phyloP scores from a whole-genome alignment of 2,797 vertebrate genomes.

The Leucoraja ocellata region DNA sequence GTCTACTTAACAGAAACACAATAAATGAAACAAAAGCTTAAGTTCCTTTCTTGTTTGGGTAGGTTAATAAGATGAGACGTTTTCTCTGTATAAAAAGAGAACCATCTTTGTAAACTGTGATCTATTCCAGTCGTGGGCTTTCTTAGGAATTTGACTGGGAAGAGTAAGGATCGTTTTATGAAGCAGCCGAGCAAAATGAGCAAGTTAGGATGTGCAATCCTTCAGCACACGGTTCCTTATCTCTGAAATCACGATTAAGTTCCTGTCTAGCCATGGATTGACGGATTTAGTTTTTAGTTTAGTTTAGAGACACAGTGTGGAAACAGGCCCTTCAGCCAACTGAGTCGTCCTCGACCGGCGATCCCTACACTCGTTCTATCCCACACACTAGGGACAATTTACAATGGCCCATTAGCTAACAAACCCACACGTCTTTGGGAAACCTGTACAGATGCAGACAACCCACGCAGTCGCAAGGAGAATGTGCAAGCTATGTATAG shows the following conservation, averaged over 20 bases:
- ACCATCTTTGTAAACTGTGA: neutral
- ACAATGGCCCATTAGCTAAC: too few relatives aligned
- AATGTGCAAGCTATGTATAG: too few relatives aligned
- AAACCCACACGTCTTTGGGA: too few relatives aligned
- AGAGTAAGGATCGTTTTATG: neutral
- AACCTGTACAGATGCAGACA: too few relatives aligned
- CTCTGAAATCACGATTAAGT: neutral
- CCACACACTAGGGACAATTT: too few relatives aligned
- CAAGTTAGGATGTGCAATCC: neutral
- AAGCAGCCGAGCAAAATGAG: neutral
- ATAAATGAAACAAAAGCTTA: conserved; percentile 32
- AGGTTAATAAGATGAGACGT: neutral
- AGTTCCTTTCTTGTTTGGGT: conserved; percentile 14
- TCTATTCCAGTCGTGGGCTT: neutral
- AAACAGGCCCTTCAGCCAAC: too few relatives aligned
- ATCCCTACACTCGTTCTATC: too few relatives aligned
- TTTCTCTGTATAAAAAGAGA: neutral
- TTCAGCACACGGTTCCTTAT: neutral
- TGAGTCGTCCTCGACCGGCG: too few relatives aligned
- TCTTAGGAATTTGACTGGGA: neutral
- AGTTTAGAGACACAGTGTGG: too few relatives aligned
- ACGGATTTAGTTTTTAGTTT: too few relatives aligned
- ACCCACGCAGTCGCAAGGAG: too few relatives aligned
- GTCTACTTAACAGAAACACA: conserved; percentile 31
- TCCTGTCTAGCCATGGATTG: neutral